Evolutionary conservation across 1,140 invertebrate genomes (phyloP).

Genomic region (Berghia stephanieae): DNA sequence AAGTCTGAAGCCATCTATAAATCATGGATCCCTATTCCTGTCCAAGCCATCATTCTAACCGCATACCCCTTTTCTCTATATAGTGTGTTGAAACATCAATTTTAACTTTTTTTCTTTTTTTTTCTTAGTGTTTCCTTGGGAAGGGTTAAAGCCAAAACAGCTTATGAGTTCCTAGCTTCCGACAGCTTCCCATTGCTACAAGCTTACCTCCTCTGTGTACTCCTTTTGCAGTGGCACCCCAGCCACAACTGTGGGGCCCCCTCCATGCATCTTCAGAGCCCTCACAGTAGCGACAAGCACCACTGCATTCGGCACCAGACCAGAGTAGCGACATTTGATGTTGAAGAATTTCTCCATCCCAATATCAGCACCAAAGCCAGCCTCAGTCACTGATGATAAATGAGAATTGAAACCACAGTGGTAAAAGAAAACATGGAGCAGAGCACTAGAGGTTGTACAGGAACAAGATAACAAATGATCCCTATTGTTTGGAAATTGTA

Average conservation of each 20-base stretch:
- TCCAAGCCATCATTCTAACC: too few relatives aligned
- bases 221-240: conserved; percentile 84
- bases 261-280: conserved; percentile 98
- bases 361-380: conserved; percentile 98
- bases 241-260: conserved; percentile 87
- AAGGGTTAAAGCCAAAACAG: too few relatives aligned
- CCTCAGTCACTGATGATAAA: conserved; percentile 93
- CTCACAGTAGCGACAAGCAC: conserved; percentile 93
- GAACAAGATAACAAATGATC: not conserved
- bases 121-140: too few relatives aligned
- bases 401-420: conserved; percentile 19
- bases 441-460: not conserved
- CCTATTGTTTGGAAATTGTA: not conserved
- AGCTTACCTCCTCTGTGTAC: conserved; percentile 76
- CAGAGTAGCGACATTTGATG: conserved; percentile 95
- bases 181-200: not conserved
- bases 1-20: too few relatives aligned
- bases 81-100: too few relatives aligned
- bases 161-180: too few relatives aligned
- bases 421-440: not conserved
- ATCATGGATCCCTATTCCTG: too few relatives aligned
- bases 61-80: too few relatives aligned
- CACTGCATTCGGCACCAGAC: conserved; percentile 85
- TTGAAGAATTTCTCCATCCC: conserved; percentile 99
- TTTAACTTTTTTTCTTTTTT: too few relatives aligned